Conservation (phyloP, 1,140 invertebrate genomes). For the Zaprionus ornatus region DNA sequence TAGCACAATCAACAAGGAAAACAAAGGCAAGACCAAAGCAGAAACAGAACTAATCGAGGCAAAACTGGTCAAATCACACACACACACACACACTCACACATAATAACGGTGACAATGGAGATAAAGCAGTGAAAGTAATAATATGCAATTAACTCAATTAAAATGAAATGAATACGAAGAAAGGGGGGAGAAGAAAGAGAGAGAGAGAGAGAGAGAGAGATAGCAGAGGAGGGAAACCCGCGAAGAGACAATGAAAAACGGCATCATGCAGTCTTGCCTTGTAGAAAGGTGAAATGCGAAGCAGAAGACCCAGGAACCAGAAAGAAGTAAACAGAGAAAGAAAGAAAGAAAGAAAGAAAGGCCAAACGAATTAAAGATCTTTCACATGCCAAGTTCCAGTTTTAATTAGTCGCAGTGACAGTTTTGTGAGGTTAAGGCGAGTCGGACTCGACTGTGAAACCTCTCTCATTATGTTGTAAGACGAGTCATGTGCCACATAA, state of each 20-base stretch:
- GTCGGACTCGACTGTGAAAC: not conserved
- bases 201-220: constrained; percentile 11
- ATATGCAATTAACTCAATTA: constrained; percentile 63
- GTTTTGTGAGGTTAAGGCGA: constrained; percentile 14
- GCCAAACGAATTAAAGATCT: constrained; percentile 5
- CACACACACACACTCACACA: not conserved
- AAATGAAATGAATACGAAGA: constrained; percentile 41
- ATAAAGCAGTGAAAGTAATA: constrained; percentile 65
- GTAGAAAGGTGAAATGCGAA: constrained; percentile 2
- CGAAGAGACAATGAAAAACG: not conserved
- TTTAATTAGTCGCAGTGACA: constrained; percentile 41
- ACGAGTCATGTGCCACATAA: not conserved
- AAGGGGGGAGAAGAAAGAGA: not conserved
- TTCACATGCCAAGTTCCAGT: constrained; percentile 28
- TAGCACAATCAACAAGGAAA: constrained; percentile 23
- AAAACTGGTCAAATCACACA: not conserved
- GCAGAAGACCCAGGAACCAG: not conserved
- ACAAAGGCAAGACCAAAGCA: not conserved
- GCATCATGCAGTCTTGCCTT: not conserved
- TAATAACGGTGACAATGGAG: constrained; percentile 25
- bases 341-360: constrained; percentile 14
- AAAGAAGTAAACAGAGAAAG: not conserved
- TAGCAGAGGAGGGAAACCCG: constrained; percentile 8
- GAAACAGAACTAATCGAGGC: constrained; percentile 15
- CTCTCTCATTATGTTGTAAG: not conserved